phyloP scores from a whole-genome alignment of 1,140 invertebrate genomes.

The Drosophila miranda region DNA sequence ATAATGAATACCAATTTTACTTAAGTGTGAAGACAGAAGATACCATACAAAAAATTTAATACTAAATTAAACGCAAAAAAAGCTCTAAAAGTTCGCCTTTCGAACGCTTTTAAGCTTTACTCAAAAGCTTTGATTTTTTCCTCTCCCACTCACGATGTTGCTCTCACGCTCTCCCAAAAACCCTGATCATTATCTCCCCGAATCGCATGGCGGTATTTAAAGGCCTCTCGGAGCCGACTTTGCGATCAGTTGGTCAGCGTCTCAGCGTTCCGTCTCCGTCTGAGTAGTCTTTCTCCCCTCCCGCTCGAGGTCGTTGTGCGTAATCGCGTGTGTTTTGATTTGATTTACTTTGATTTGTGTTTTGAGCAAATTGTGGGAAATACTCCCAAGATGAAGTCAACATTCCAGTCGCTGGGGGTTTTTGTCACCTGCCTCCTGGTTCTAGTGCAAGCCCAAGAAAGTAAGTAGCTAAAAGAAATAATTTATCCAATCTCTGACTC shows the following conservation, averaged over 20 bases:
- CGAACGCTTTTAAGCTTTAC: too few relatives aligned
- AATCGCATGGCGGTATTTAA: slow-evolving; percentile 25
- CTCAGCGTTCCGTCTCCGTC: slow-evolving; percentile 4
- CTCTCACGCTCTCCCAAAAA: too few relatives aligned
- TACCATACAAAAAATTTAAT: too few relatives aligned
- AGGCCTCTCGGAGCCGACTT: slow-evolving; percentile 16
- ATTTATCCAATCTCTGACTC: slow-evolving; percentile 47
- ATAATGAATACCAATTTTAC: slow-evolving; percentile 44
- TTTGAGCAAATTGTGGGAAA: slow-evolving; percentile 30
- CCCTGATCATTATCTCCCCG: slow-evolving; percentile 3
- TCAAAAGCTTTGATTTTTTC: too few relatives aligned
- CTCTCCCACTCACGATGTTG: too few relatives aligned
- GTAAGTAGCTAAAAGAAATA: slow-evolving; percentile 49
- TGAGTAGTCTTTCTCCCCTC: not conserved
- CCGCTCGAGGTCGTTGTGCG: slow-evolving; percentile 35
- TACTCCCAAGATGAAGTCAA: slow-evolving; percentile 50
- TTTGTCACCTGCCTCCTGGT: slow-evolving; percentile 24
- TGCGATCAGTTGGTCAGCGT: slow-evolving; percentile 12
- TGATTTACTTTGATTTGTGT: slow-evolving; percentile 6
- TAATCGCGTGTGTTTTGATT: slow-evolving; percentile 33
- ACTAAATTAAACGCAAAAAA: too few relatives aligned
- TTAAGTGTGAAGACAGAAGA: not conserved
- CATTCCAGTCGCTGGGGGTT: slow-evolving; percentile 26
- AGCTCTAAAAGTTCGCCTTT: too few relatives aligned
- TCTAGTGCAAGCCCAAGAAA: slow-evolving; percentile 57